Evolutionary conservation across 2,797 vertebrate species (phyloP), one percentile per base, ranked within the genome.

Genomic region (Tangara arthus): DNA sequence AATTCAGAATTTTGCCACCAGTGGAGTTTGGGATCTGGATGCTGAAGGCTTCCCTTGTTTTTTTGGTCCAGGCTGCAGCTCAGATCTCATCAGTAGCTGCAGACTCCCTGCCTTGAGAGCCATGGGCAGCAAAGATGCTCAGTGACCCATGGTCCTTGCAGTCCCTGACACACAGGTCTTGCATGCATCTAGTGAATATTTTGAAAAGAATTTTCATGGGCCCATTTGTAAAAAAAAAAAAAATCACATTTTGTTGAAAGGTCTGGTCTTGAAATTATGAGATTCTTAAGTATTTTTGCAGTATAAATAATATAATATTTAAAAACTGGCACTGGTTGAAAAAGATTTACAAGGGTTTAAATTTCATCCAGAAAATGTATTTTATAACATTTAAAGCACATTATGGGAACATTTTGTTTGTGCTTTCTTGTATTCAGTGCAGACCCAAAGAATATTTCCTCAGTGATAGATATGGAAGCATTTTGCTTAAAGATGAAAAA

Each of bases 401-500:
- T 82, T 85, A 50, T 0, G 1, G 9, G 23, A 82, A 15, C 27
- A 46, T 84, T 84, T 91, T 12, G 49, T 73, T 52, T 73, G 32
- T 52, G 7, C 22, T 87, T 46, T 39, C 30, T 82, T 84, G 30
- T 59, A 16, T 49, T 90, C 53, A 82, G 18, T 68, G 71, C 15
- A 24, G 23, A 34, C 39, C 69, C 34, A 37, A 63, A 64, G 49
- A 53, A 14, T 49, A 66, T 59, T 76, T 90, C 41, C 59, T 80
- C 56, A 42, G 1, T 73, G 44, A 60, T 2, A 82, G 70, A 35
- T 27, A 7, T 22, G 26, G 41, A 86, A 69, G 53, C 6, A 73
- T 92, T 91, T 80, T 89, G 21, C 47, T 70, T 41, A 61, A 89
- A 77, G 60, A 44, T 32, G 37, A 80, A 77, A 91, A 91, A 68